Evolutionary conservation across 2,888 invertebrate species (phyloP), one percentile per base, ranked within the genome.

Genomic region (Polia nebulosa): DNA sequence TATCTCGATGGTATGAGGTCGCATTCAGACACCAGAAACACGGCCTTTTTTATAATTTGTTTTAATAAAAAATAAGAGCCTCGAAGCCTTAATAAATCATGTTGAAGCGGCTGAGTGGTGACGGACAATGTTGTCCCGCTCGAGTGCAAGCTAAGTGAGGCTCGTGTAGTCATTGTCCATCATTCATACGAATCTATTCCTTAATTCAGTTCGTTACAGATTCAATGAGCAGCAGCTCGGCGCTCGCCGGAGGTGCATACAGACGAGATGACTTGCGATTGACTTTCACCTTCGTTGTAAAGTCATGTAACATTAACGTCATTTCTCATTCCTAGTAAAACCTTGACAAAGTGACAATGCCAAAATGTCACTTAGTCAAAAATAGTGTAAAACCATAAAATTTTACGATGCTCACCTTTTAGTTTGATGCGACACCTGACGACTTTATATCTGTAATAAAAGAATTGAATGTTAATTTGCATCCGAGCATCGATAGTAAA

Each of bases 221-320:
- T 84, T 85, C 83, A 81, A 84, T 83, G 83, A 80, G 81, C 82
- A 82, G 77, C 78, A 79, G 80, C 77, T 1, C 11, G 49, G 9
- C 52, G 52, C 15, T 41, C 69, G 78, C 76, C 76, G 69, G 81
- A 81, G 87, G 81, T 87, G 89, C 83, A 88, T 88, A 84, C 87
- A 85, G 87, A 87, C 83, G 78, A 86, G 87, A 89, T 85, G 82
- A 86, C 83, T 86, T 76, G 84, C 81, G 80, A 79, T 82, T 88
- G 87, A 88, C 89, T 89, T 89, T 89, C 89, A 89, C 90, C 90
- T 89, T 89, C 88, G 78, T 71, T 78, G 82, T 80, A 79, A 80
- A 88, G 81, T 82, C 86, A 87, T 86, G 83, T 85, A 86, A 85
- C 79, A 84, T 80, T 86, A 82, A 82, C 85, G 85, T 87, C 86